Evolutionary conservation across 2,113 vertebrate genomes (phyloP).

Genomic region (Kobus ellipsiprymnus): DNA sequence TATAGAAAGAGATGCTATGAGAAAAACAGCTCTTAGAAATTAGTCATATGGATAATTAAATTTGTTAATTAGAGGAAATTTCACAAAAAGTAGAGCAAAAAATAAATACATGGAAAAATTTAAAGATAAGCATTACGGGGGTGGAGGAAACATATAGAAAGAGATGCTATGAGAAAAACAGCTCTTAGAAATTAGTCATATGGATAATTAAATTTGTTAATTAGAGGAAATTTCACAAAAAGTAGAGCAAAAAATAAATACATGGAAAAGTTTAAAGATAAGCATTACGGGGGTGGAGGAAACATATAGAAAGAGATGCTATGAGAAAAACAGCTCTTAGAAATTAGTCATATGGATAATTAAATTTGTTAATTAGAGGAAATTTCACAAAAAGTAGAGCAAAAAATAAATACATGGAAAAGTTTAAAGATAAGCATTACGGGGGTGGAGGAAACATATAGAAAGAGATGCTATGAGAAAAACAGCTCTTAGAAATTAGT

Average conservation of each 20-base stretch:
- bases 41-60: neutral
- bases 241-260: neutral
- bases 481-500: neutral
- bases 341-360: neutral
- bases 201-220: neutral
- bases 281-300: too few relatives aligned
- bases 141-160: neutral
- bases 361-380: neutral
- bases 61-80: neutral
- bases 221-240: neutral
- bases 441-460: neutral
- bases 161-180: neutral
- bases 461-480: neutral
- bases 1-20: neutral
- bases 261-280: neutral
- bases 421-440: neutral
- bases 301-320: neutral
- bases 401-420: neutral
- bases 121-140: neutral
- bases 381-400: neutral
- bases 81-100: neutral
- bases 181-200: neutral
- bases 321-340: neutral
- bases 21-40: neutral
- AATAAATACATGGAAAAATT: too few relatives aligned